Percentiles rank a stretch among this genome's conserved stretches.
These are phyloP conservation scores for Hydriomena furcata DNA, from an alignment of 2,888 invertebrate species.

Conservation along the genomic window DNA sequence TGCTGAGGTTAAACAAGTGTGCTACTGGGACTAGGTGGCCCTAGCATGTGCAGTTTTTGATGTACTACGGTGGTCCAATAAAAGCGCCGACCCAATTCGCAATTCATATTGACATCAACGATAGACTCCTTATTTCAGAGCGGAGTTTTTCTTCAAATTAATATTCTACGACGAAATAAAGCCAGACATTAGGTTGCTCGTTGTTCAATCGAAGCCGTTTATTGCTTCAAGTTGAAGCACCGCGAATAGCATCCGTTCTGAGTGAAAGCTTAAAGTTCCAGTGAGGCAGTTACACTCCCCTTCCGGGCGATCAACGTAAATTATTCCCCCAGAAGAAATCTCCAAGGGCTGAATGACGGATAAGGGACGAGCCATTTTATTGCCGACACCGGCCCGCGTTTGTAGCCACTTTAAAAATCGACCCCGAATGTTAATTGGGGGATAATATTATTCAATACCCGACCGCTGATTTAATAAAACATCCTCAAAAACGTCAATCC, in stretches of 20 bases:
- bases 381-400: constrained; percentile 71
- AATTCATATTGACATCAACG: too few species aligned
- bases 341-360: constrained; percentile 81
- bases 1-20: too few species aligned
- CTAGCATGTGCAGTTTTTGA: too few species aligned
- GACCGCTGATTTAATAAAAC: constrained; percentile 65
- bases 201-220: constrained; percentile 71
- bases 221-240: constrained; percentile 75
- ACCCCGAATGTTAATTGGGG: constrained; percentile 76
- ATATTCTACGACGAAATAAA: constrained; percentile 38
- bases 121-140: too few species aligned
- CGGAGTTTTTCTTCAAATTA: too few species aligned
- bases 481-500: constrained; percentile 40
- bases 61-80: too few species aligned
- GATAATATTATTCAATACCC: constrained; percentile 77
- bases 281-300: constrained; percentile 81
- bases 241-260: constrained; percentile 75
- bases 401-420: constrained; percentile 74
- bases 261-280: constrained; percentile 82
- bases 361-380: constrained; percentile 80
- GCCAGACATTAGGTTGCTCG: constrained; percentile 49
- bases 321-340: constrained; percentile 82
- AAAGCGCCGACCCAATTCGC: too few species aligned
- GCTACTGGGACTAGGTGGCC: too few species aligned
- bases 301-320: constrained; percentile 81